These are phyloP conservation scores for Sebastes flavidus DNA, from an alignment of 2,797 vertebrate genomes.

Conservation along the genomic window DNA sequence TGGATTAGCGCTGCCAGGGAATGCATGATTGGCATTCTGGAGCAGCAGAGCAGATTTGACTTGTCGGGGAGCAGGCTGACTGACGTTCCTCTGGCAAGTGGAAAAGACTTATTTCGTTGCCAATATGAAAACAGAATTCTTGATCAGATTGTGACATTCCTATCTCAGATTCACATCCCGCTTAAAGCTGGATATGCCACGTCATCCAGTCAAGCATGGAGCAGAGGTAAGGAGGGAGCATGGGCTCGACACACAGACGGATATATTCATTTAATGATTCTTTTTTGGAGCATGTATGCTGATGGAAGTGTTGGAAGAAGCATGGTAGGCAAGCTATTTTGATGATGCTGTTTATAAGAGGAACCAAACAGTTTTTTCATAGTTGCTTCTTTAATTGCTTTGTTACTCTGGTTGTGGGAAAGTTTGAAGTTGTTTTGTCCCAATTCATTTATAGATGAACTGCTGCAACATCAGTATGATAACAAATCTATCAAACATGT, in stretches of 20 bases:
- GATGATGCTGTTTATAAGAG: neutral
- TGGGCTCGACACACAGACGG: neutral
- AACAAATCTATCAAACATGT: neutral
- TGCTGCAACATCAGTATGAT: neutral
- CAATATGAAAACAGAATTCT: slow-evolving; percentile 51
- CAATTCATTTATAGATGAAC: neutral
- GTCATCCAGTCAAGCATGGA: slow-evolving; percentile 30
- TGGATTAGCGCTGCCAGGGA: slow-evolving; percentile 57
- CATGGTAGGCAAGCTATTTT: neutral
- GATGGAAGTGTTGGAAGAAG: neutral
- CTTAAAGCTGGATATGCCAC: slow-evolving; percentile 44
- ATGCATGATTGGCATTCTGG: slow-evolving; percentile 60
- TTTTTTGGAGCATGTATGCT: slow-evolving; percentile 9
- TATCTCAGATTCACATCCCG: slow-evolving; percentile 14
- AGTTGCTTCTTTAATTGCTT: neutral
- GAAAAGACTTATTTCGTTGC: slow-evolving; percentile 36
- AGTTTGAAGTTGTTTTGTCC: neutral
- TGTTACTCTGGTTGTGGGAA: neutral
- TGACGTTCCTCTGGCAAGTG: slow-evolving; percentile 58
- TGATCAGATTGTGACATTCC: slow-evolving; percentile 54
- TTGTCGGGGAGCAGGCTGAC: slow-evolving; percentile 43
- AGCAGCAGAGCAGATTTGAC: slow-evolving; percentile 62
- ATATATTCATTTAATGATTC: slow-evolving; percentile 29
- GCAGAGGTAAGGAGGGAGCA: slow-evolving; percentile 6
- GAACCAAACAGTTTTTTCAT: neutral